phyloP scores from a whole-genome alignment of 2,113 vertebrate genomes.

The Pterocles gutturalis region DNA sequence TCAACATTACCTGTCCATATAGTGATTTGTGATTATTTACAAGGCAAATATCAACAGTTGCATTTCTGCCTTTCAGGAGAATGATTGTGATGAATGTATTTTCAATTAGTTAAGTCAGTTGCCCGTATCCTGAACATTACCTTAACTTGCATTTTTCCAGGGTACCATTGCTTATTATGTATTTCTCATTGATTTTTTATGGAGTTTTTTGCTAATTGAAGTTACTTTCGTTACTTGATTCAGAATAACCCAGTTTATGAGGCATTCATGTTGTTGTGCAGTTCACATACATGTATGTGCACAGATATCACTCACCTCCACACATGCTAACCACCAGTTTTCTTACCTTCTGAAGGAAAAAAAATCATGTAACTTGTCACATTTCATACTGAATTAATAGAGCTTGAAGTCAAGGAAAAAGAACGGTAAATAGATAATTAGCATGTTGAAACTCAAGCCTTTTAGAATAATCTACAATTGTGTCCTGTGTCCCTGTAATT shows the following conservation, averaged over 20 bases:
- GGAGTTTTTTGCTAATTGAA: background rate
- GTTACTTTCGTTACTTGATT: background rate
- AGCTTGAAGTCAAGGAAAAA: background rate
- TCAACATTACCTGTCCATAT: background rate
- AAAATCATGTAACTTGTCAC: background rate
- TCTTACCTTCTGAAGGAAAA: background rate
- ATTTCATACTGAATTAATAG: background rate
- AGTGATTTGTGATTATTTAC: background rate
- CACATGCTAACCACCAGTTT: fast-evolving
- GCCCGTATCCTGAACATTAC: background rate
- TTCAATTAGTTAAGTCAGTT: background rate
- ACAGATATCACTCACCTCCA: background rate
- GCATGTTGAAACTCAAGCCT: background rate
- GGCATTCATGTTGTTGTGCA: background rate
- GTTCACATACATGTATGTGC: background rate
- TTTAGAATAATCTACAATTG: background rate
- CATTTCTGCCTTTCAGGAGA: background rate
- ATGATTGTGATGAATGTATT: background rate
- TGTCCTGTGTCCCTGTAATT: background rate
- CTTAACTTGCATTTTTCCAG: background rate
- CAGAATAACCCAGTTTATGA: background rate
- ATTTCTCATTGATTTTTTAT: background rate
- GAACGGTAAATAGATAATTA: background rate
- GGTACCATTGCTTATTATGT: background rate
- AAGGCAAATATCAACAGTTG: background rate